Base-by-base conservation (phyloP, 2,888 invertebrate species). In the Andricus quercusramuli region DNA sequence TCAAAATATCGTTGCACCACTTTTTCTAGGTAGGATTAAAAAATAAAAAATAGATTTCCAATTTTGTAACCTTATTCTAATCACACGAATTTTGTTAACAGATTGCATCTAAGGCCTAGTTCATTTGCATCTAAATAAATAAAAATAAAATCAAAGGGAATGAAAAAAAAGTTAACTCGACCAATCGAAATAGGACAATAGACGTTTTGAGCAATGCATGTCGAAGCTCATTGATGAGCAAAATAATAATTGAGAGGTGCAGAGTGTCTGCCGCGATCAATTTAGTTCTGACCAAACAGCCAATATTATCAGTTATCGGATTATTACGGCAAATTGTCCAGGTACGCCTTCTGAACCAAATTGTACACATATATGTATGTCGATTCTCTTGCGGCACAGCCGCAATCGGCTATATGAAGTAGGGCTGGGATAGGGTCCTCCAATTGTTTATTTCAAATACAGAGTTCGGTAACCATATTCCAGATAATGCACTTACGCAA, bases 231-330 rank as follows among this genome's bases (percentile, higher is more conserved):
- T n/a, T 3, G 56, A 56, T 3, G n/a, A 56, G n/a, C n/a, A 56
- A 56, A 87, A 87, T 85, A 83, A 87, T 87, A 86, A 85, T 83
- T 84, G 84, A 83, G 86, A 87, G 56, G 56, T n/a, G 56, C n/a
- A 56, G 56, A 56, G 56, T 56, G 56, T 56, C 56, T 56, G 56
- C 56, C 56, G 22, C 56, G n/a, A 56, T 56, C n/a, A n/a, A 68
- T 88, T 89, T 87, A 89, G 84, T 84, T 78, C 79, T 78, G 81
- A 81, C 84, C 86, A 88, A 88, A 90, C 90, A 88, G 87, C 87
- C 89, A 88, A 89, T 90, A 90, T 90, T 91, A 91, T 90, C 91
- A 88, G 90, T 89, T 90, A 90, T 90, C 89, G 88, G 88, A 90
- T 90, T 91, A 90, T 90, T 90, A 90, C 88, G 87, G 89, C 87